Evolutionary conservation across 2,797 vertebrate genomes (phyloP).

Genomic region (Carcharodon carcharias): DNA sequence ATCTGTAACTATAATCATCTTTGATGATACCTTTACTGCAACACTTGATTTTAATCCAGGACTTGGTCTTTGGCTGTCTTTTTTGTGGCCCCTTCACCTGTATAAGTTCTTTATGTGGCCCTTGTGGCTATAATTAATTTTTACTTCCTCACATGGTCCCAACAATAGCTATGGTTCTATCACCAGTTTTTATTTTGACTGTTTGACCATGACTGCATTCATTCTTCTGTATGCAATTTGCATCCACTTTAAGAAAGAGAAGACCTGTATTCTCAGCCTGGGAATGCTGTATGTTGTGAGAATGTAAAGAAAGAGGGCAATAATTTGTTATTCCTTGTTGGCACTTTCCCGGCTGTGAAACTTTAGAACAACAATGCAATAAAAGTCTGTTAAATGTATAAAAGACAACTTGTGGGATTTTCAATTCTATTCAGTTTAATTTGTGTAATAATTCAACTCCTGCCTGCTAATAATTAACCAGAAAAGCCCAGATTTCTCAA

Average conservation of each 20-base stretch:
- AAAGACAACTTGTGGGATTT: not conserved
- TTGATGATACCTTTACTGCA: not conserved
- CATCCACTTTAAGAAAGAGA: not conserved
- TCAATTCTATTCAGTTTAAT: not conserved
- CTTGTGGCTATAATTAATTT: not conserved
- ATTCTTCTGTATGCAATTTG: not conserved
- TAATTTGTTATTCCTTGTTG: not conserved
- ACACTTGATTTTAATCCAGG: not conserved
- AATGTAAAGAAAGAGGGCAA: not conserved
- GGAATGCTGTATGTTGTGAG: not conserved
- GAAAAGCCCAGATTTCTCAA: not conserved
- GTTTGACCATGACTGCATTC: not conserved
- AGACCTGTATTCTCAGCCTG: not conserved
- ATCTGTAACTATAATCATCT: not conserved
- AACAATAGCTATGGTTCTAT: not conserved
- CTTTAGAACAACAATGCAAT: not conserved
- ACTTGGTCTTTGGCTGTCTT: not conserved
- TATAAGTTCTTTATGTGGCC: not conserved
- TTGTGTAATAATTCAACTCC: not conserved
- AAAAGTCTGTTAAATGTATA: not conserved
- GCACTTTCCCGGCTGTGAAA: not conserved
- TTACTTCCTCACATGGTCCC: not conserved
- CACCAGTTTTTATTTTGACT: not conserved
- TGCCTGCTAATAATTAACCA: not conserved
- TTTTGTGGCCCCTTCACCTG: too few relatives aligned